phyloP scores from a whole-genome alignment of 53 echinoderm and acorn worm species.

The Actinopyga echinites region DNA sequence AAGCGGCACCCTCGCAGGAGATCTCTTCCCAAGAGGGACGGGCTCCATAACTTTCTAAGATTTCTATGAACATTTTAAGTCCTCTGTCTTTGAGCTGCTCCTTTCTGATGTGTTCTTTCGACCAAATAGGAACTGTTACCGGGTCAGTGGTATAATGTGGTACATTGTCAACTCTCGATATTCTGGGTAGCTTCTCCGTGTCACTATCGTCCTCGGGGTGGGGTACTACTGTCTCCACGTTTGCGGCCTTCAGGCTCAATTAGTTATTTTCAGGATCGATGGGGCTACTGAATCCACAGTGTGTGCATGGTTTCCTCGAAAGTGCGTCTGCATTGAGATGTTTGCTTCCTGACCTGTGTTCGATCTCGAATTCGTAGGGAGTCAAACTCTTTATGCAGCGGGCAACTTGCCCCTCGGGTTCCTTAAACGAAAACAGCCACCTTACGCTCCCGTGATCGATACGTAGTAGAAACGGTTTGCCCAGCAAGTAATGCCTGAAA shows the following conservation, averaged over 20 bases:
- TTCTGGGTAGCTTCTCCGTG: too few relatives aligned
- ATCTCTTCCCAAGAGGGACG: conserved; percentile 11
- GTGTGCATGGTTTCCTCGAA: not conserved
- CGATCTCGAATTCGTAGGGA: not conserved
- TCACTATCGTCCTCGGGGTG: too few relatives aligned
- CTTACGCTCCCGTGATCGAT: conserved; percentile 3
- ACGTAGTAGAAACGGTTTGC: not conserved
- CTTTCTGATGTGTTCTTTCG: too few relatives aligned
- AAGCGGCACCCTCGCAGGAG: not conserved
- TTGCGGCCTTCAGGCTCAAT: too few relatives aligned
- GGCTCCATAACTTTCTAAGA: not conserved
- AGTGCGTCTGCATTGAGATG: conserved; percentile 2
- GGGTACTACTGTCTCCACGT: too few relatives aligned
- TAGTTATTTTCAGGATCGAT: too few relatives aligned
- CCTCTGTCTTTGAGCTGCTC: conserved; percentile 24
- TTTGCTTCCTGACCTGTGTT: not conserved
- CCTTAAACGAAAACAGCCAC: conserved; percentile 15
- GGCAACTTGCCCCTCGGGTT: too few relatives aligned
- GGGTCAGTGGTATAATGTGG: too few relatives aligned
- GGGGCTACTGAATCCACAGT: not conserved
- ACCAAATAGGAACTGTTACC: too few relatives aligned
- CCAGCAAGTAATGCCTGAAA: conserved; percentile 8
- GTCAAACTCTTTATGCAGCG: not conserved
- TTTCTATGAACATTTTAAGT: conserved; percentile 8
- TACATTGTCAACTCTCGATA: too few relatives aligned